Percentiles rank a stretch among this genome's conserved stretches.
Conservation (phyloP, 2,113 vertebrate species). For the Stegostoma tigrinum region DNA sequence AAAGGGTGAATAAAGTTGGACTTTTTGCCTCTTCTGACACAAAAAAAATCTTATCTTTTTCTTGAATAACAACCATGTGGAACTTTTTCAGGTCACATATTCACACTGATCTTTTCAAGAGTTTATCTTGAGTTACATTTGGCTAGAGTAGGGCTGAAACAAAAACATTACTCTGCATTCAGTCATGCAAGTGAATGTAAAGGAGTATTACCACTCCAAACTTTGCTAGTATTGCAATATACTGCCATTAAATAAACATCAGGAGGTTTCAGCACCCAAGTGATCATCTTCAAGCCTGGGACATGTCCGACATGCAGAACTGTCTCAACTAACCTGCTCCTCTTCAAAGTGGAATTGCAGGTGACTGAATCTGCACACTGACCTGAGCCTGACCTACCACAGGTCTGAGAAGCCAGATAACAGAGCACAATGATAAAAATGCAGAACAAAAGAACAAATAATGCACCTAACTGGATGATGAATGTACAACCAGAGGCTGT, state of each 20-base stretch:
- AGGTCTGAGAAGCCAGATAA: background rate
- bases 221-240: background rate
- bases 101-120: background rate
- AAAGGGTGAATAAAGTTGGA: background rate
- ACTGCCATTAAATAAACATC: background rate
- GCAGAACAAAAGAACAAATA: constrained; percentile 7
- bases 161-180: background rate
- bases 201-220: background rate
- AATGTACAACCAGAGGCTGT: constrained; percentile 31
- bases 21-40: too few species aligned
- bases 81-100: background rate
- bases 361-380: background rate
- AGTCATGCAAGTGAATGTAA: background rate
- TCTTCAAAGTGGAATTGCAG: background rate
- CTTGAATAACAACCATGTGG: background rate
- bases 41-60: background rate
- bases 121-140: background rate
- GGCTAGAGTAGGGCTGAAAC: background rate
- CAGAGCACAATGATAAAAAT: background rate
- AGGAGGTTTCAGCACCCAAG: background rate
- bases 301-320: background rate
- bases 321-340: background rate
- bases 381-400: background rate
- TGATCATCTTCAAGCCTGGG: background rate
- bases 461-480: constrained; percentile 1